Base-by-base conservation (phyloP, 2,888 invertebrate species). In the Crocallis elinguaria region DNA sequence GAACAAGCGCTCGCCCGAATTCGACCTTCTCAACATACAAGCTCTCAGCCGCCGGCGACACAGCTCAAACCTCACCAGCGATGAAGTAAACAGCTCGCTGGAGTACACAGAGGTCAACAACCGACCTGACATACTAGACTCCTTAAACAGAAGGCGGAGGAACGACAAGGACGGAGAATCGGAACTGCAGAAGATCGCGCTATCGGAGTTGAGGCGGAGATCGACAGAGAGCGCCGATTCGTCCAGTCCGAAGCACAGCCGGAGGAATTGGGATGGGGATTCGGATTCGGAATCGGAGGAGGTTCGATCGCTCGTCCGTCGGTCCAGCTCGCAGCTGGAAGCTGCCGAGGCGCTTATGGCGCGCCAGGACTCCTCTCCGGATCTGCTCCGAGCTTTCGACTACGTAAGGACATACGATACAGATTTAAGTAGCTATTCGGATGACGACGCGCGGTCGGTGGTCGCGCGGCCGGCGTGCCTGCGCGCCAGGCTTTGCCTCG, bases 201-300 rank as follows among this genome's bases (percentile, higher is more conserved):
- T 90, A 11, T 78, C 89, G 1, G 92, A 92, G 51, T 57, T 89
- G 59, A 70, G 92, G 1, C 75, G 92, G 0, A 79, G 91, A 7
- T 88, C 91, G n/a, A 86, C 87, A 0, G 91, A 86, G 33, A 86
- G 87, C 60, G 86, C 73, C 1, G 88, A 89, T 27, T 87, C 82
- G 5, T 83, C 86, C 16, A 83, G 87, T 38, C 86, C 88, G 6
- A 85, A 86, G 67, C 83, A 83, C 49, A 77, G 83, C 32, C 67
- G 86, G 0, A 67, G 84, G 50, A 78, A 77, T 51, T 83, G 84
- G 77, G 81, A 77, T 30, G 74, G 76, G 48, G 92, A 92, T 67
- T 94, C 94, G 39, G 95, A 95, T 71, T 94, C 94, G 48, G 95
- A 95, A 70, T 79, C 92, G 25, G 95, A 95, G 62, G 94, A 94